A percentile compares a stretch with the other conserved stretches of the same genome.
Evolutionary conservation across 2,888 invertebrate species (phyloP).

Genomic region (Dryobota labecula): DNA sequence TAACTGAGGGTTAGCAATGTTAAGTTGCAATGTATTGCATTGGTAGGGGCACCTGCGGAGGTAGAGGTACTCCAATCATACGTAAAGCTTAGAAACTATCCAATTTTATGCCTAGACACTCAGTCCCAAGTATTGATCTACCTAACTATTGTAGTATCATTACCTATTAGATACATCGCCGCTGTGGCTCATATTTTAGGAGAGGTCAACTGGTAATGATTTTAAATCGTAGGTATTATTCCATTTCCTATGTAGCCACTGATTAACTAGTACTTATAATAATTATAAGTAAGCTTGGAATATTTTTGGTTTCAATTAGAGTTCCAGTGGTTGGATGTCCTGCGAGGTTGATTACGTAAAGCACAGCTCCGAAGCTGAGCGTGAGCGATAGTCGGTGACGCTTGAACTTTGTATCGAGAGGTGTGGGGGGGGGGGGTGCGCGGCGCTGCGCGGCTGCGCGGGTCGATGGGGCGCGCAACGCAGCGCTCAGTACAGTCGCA

Average conservation of each 20-base stretch:
- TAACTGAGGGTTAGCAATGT: too few relatives aligned
- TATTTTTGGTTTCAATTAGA: constrained; percentile 9
- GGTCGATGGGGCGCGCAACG: constrained; percentile 39
- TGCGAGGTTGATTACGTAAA: constrained; percentile 65
- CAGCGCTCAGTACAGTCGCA: constrained; percentile 43
- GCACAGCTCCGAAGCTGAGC: constrained; percentile 56
- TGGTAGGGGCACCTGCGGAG: too few relatives aligned
- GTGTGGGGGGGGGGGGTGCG: constrained; percentile 5
- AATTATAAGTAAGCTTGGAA: constrained; percentile 1
- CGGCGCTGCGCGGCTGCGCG: constrained; percentile 46
- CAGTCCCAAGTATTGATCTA: constrained; percentile 27
- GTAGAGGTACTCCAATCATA: background rate
- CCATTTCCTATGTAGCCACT: background rate
- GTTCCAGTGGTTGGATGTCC: background rate
- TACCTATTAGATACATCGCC: too few relatives aligned
- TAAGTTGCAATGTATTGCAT: too few relatives aligned
- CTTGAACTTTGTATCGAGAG: constrained; percentile 67
- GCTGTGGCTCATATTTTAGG: background rate
- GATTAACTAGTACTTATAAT: background rate
- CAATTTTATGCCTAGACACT: background rate
- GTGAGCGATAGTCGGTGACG: constrained; percentile 63
- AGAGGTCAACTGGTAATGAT: background rate
- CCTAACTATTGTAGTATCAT: too few relatives aligned
- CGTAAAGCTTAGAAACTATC: background rate
- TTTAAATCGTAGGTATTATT: background rate